A percentile compares a stretch with the other conserved stretches of the same genome.
phyloP scores from a whole-genome alignment of 1,140 invertebrate species.

The Hesperophylax magnus region DNA sequence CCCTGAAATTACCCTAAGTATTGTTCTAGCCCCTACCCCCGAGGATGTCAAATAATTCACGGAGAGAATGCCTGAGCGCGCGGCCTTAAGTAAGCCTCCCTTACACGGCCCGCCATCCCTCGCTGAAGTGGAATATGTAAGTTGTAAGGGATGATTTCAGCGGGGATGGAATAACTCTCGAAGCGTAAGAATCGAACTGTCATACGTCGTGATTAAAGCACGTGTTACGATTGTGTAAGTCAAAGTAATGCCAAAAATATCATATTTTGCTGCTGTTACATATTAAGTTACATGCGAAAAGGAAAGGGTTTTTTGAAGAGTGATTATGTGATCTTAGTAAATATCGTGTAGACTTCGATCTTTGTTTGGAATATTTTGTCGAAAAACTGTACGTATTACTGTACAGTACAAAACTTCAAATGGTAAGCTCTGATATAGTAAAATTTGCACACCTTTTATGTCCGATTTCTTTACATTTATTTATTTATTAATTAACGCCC shows the following conservation, averaged over 20 bases:
- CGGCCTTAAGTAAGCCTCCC: slow-evolving; percentile 53
- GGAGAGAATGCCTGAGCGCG: slow-evolving; percentile 54
- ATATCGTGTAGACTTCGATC: too few relatives aligned
- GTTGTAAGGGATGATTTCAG: slow-evolving; percentile 31
- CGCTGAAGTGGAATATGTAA: slow-evolving; percentile 30
- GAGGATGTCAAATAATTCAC: slow-evolving; percentile 56
- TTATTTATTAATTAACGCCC: too few relatives aligned
- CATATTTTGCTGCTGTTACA: neutral
- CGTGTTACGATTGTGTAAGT: neutral
- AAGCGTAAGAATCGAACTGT: slow-evolving; percentile 31
- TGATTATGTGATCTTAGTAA: too few relatives aligned
- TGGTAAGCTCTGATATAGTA: too few relatives aligned
- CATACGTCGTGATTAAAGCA: slow-evolving; percentile 15
- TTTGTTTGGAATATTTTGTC: too few relatives aligned
- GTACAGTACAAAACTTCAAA: too few relatives aligned
- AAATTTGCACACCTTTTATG: too few relatives aligned
- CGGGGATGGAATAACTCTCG: neutral
- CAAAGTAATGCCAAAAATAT: neutral
- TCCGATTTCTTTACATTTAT: too few relatives aligned
- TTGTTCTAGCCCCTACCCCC: slow-evolving; percentile 19
- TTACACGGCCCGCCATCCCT: slow-evolving; percentile 20
- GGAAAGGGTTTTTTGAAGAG: too few relatives aligned
- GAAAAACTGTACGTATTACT: too few relatives aligned
- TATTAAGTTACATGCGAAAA: too few relatives aligned
- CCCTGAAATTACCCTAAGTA: slow-evolving; percentile 26